Evolutionary conservation across 2,888 invertebrate genomes (phyloP), one percentile per base, ranked within the genome.

Genomic region (Camptogramma bilineatum): DNA sequence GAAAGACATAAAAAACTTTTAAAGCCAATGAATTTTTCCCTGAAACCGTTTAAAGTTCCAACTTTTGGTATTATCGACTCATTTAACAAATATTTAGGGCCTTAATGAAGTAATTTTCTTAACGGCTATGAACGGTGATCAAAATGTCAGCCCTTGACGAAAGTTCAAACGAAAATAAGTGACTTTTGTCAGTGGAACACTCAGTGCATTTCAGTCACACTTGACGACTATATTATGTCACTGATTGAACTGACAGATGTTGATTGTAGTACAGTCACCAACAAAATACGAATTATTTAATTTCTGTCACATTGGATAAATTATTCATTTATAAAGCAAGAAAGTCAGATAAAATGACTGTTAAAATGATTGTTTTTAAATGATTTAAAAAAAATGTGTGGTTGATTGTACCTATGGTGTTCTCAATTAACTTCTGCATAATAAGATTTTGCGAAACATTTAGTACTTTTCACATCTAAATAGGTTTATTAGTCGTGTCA

Each of bases 361-460:
- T 21, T 21, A 3, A 21, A 3, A 3, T 4, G 2, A 21, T 21
- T 28, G 2, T 28, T 28, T 28, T 28, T 28, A 39, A 10, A 34
- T 1, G 2, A 34, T 10, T 34, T 9, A 10, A 9, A 34, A 34
- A 2, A 34, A 34, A 34, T 34, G 9, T 34, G 10, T 34, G 10
- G 34, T 34, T 39, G 34, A 39, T 39, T 39, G 16, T 34, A 10
- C 19, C 24, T 8, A 46, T 52, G n/a, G 46, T 55, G 64, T 39
- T 52, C 59, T 52, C 28, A 64, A 55, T 64, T 47, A 44, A 39
- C n/a, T 64, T 64, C 56, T 42, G 39, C 39, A 55, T 47, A 64
- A 55, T 62, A 21, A 34, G 47, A 44, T 59, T 59, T 52, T 21
- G 21, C 17, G 53, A 54, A 54, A 46, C 31, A 50, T 54, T 55